Conservation (phyloP, 2,797 vertebrate species). For the Anas bernieri region DNA sequence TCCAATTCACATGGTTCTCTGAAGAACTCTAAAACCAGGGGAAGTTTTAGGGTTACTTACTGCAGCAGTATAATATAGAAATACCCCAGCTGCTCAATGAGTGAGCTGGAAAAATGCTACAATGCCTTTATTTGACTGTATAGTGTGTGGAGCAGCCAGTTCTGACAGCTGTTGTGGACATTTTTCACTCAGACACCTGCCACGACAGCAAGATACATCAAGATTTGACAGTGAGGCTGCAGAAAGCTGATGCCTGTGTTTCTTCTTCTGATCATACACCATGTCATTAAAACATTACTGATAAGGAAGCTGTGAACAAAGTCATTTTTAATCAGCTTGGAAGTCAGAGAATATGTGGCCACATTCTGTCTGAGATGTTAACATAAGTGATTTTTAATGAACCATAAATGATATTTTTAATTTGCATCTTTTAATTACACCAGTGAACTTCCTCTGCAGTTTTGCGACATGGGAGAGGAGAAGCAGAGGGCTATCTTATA, state of each 20-base stretch:
- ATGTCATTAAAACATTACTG: background rate
- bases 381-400: slow-evolving; percentile 49
- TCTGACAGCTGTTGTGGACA: background rate
- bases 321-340: background rate
- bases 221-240: background rate
- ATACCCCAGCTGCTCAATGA: background rate
- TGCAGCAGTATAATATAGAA: background rate
- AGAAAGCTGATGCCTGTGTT: background rate
- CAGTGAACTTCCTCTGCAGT: background rate
- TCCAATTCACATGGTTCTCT: background rate
- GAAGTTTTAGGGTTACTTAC: background rate
- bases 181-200: background rate
- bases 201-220: background rate
- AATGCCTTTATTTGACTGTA: background rate
- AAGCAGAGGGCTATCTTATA: background rate
- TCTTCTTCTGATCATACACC: background rate
- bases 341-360: background rate
- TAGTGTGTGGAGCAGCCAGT: background rate
- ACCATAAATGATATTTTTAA: slow-evolving; percentile 15
- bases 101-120: background rate
- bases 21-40: background rate
- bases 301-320: background rate
- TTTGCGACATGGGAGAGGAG: background rate
- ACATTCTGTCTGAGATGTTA: background rate
- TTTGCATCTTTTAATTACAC: slow-evolving; percentile 21